Evolutionary conservation across 1,140 invertebrate genomes (phyloP).

Genomic region (Phenacoccus solenopsis): DNA sequence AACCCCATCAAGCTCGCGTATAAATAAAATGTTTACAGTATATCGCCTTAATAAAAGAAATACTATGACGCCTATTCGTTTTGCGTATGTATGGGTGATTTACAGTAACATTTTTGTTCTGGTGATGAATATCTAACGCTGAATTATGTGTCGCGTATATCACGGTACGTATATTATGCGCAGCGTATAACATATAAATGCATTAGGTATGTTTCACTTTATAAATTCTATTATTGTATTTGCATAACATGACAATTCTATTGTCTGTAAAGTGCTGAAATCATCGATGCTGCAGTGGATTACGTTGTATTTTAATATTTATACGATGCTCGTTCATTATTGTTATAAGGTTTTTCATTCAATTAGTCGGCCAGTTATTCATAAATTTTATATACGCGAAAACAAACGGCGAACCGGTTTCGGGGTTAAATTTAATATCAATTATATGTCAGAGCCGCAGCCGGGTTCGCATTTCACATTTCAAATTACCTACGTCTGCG

Average conservation of each 20-base stretch:
- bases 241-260: conserved; percentile 18
- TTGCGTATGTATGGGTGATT: background rate
- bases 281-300: conserved; percentile 14
- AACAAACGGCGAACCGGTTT: conserved; percentile 1
- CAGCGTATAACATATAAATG: conserved; percentile 14
- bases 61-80: conserved; percentile 11
- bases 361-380: conserved; percentile 6
- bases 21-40: conserved; percentile 13
- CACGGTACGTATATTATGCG: conserved; percentile 9
- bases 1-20: background rate
- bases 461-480: background rate
- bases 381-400: conserved; percentile 3
- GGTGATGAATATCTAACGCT: conserved; percentile 16
- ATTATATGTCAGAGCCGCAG: too few species aligned
- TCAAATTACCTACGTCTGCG: too few species aligned
- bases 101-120: conserved; percentile 10
- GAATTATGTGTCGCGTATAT: conserved; percentile 17
- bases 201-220: conserved; percentile 15
- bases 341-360: conserved; percentile 5
- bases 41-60: conserved; percentile 16
- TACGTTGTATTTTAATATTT: conserved; percentile 13
- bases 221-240: conserved; percentile 16
- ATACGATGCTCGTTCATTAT: conserved; percentile 12
- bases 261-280: conserved; percentile 17
- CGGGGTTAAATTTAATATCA: background rate